Evolutionary conservation across 2,113 vertebrate species (phyloP), one percentile per base, ranked within the genome.

Genomic region (Zapus hudsonius): DNA sequence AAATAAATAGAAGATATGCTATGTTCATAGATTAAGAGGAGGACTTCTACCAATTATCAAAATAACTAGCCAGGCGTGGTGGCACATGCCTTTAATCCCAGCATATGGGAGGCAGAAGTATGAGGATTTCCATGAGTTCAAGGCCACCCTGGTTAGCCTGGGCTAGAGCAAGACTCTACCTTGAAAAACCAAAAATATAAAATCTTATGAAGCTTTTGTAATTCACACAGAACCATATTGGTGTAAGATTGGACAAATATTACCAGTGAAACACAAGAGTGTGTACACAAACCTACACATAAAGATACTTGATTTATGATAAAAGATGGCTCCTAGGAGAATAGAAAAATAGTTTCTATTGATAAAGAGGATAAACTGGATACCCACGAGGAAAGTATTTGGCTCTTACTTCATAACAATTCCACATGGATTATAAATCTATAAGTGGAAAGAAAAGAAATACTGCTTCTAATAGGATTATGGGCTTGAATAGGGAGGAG

Each of bases 401-500:
- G 17, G 40, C 36, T 76, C 20, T 91, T 80, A 82, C 69, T n/a
- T 93, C 63, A 67, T 40, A 74, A 27, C 64, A 93, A 23, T 89
- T 79, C 52, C 31, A 93, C 6, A 47, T n/a, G 47, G 10, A 80
- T 78, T 87, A 79, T 94, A 92, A 91, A 85, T 70, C 75, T 87
- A 66, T 83, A 89, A 67, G 57, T 79, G 31, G 69, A 91, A 89
- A 36, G 33, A 66, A 93, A 91, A 91, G 91, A 36, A 84, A n/a
- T n/a, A n/a, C n/a, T n/a, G n/a, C n/a, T n/a, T n/a, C n/a, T n/a
- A n/a, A n/a, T n/a, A n/a, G n/a, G n/a, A n/a, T n/a, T n/a, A n/a
- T n/a, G n/a, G n/a, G n/a, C n/a, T n/a, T n/a, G n/a, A n/a, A n/a
- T n/a, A n/a, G n/a, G n/a, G n/a, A n/a, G n/a, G n/a, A n/a, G n/a